A percentile compares a stretch with the other conserved stretches of the same genome.
Conservation (phyloP, 2,797 vertebrate genomes). For the Heliangelus exortis region DNA sequence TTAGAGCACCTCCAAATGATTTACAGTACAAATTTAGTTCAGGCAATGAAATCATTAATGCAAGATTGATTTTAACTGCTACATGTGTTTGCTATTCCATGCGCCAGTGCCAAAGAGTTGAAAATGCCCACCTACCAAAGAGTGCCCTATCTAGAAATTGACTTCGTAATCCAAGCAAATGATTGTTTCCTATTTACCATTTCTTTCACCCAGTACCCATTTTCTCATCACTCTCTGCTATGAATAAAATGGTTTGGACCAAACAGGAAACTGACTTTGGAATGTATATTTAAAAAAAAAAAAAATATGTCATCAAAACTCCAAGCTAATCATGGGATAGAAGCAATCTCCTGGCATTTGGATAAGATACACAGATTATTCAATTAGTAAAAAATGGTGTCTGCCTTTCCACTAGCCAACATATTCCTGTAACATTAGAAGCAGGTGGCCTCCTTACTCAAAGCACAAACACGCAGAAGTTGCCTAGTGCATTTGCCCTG, state of each 20-base stretch:
- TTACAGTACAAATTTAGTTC: constrained; percentile 67
- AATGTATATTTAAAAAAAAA: not conserved
- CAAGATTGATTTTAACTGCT: constrained; percentile 51
- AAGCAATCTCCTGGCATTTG: constrained; percentile 7
- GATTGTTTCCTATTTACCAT: not conserved
- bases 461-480: constrained; percentile 51
- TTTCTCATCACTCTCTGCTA: not conserved
- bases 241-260: constrained; percentile 1
- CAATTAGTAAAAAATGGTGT: constrained; percentile 54
- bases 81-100: constrained; percentile 46
- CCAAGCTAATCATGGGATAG: constrained; percentile 31
- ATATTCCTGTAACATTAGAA: constrained; percentile 66
- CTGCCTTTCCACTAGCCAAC: constrained; percentile 59
- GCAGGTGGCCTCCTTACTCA: constrained; percentile 66
- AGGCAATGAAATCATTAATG: constrained; percentile 69
- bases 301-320: constrained; percentile 21
- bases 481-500: constrained; percentile 45
- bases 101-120: not conserved
- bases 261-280: constrained; percentile 34
- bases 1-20: constrained; percentile 66
- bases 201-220: not conserved
- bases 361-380: constrained; percentile 56
- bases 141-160: not conserved
- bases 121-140: not conserved
- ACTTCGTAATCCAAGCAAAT: not conserved